Evolutionary conservation across 92 coral and sea anemone species (phyloP).

Genomic region (Porites rus): DNA sequence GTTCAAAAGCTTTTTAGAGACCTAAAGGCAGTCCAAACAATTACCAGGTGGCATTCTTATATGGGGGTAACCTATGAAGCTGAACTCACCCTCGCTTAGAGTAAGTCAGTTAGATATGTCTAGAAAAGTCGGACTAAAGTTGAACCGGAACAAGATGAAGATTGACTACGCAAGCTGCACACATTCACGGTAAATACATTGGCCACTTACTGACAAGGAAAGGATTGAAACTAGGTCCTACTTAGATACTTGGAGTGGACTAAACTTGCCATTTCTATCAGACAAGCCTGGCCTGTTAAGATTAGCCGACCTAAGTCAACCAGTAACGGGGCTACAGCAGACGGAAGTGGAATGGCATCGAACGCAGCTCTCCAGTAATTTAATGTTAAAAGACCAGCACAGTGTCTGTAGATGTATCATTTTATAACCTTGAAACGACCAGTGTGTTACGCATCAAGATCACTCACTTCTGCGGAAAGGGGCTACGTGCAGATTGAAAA

Average conservation of each 20-base stretch:
- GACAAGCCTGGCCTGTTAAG: conserved; percentile 4
- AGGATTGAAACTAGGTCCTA: conserved; percentile 35
- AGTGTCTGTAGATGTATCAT: conserved; percentile 63
- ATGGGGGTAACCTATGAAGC: neutral
- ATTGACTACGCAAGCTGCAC: neutral
- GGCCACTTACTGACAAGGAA: neutral
- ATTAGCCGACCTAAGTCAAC: conserved; percentile 5
- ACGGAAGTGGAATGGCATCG: conserved; percentile 59
- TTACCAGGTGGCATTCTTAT: conserved; percentile 25
- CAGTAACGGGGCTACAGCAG: conserved; percentile 13
- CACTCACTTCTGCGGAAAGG: conserved; percentile 14
- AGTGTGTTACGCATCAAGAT: conserved; percentile 13
- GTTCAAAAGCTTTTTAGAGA: conserved; percentile 21
- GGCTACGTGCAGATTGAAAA: neutral
- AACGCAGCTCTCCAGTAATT: conserved; percentile 49
- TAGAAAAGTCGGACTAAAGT: conserved; percentile 12
- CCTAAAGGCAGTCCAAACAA: conserved; percentile 4
- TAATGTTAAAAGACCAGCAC: conserved; percentile 52
- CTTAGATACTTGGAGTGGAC: conserved; percentile 17
- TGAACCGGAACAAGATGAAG: conserved; percentile 24
- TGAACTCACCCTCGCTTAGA: no score
- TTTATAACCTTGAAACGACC: conserved; percentile 66
- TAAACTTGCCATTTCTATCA: neutral
- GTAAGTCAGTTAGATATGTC: no score
- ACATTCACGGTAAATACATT: neutral